These are phyloP conservation scores for Sinodicranocentrus sp. DNA, from an alignment of 2,888 invertebrate species.

Conservation along the genomic window DNA sequence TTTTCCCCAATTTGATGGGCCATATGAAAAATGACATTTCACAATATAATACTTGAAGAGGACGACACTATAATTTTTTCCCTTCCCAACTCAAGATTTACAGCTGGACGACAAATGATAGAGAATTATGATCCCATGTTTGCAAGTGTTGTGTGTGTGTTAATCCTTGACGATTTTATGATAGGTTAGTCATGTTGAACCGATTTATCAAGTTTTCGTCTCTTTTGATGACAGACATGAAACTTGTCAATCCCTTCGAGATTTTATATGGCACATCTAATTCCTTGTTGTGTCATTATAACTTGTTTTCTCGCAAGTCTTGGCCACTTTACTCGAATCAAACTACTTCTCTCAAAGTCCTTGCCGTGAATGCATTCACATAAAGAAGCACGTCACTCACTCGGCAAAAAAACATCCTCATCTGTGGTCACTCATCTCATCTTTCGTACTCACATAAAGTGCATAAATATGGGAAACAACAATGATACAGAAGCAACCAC, in stretches of 20 bases:
- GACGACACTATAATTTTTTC: too few relatives aligned
- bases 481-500: background rate
- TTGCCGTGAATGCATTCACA: background rate
- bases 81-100: too few relatives aligned
- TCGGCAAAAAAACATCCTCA: background rate
- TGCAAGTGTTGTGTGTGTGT: too few relatives aligned
- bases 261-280: slow-evolving; percentile 42
- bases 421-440: background rate
- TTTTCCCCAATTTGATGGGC: too few relatives aligned
- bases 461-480: background rate
- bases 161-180: slow-evolving; percentile 40
- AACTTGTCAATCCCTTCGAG: slow-evolving; percentile 49
- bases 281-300: slow-evolving; percentile 50
- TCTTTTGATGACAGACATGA: slow-evolving; percentile 45
- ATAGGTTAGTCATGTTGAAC: slow-evolving; percentile 57
- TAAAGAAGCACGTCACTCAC: background rate
- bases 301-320: slow-evolving; percentile 60
- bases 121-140: too few relatives aligned
- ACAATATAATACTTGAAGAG: too few relatives aligned
- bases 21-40: too few relatives aligned
- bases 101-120: too few relatives aligned
- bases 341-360: too few relatives aligned
- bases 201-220: slow-evolving; percentile 59
- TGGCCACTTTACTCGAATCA: slow-evolving; percentile 47
- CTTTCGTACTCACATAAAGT: background rate